Base-by-base conservation (phyloP, 2,888 invertebrate species). In the Furcula furcula region DNA sequence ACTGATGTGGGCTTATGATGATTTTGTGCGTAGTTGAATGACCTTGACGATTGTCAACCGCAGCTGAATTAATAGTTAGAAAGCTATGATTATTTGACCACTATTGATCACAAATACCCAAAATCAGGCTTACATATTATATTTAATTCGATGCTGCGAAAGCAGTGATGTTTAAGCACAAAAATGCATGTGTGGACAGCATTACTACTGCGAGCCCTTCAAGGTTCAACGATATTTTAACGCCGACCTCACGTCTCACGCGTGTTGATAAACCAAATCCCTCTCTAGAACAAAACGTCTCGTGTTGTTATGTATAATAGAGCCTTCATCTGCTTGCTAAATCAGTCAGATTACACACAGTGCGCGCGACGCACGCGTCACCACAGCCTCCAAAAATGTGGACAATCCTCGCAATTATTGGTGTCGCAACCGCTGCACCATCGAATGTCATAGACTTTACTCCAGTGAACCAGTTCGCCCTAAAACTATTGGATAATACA, bases 401-500 rank as follows among this genome's bases (percentile, higher is more conserved):
- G 63, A 76, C 71, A 64, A 44, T 76, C 43, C 34, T 69, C 30
- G 49, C 62, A 34, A 52, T 77, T 28, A 45, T 72, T 20, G 62
- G 66, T 44, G 36, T 74, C 10, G 76, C 66, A 2, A 42, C 64
- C 27, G 67, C 77, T 23, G 76, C 81, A 10, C 72, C 86, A 1
- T 52, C 62, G 0, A 58, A 60, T 22, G 51, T 71, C 7, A 38
- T 59, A 10, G 71, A 79, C 49, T 81, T 79, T 29, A 47, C 62
- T 2, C 65, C 76, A 0, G 57, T 85, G 1, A 88, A 86, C 37
- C 64, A 76, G 35, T 88, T 88, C 44, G 69, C 86, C 0, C 48
- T 86, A 5, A 69, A 72, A 39, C 51, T 88, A 10, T 56, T 88
- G 2, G 78, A 84, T 40, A 80, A 86, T 32, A 75, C 78, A 1